Evolutionary conservation across 2,113 vertebrate species (phyloP), one percentile per base, ranked within the genome.

Genomic region (Corythaixoides concolor): DNA sequence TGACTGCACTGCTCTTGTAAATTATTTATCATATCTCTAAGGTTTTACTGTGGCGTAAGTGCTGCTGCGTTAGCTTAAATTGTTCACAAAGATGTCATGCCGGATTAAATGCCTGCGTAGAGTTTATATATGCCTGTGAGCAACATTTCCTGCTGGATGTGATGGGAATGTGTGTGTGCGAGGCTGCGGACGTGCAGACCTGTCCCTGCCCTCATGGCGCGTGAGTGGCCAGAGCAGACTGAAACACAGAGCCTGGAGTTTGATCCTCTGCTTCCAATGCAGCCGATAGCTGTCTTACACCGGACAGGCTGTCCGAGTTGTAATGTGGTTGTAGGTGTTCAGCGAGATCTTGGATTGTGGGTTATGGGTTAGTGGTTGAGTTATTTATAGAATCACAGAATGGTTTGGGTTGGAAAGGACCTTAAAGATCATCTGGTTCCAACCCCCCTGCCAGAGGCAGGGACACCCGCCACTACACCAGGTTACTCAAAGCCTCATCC

Each of bases 11-110:
- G 60, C 62, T 93, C 90, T 94, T 89, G 89, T 93, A 91, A 86
- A 96, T 97, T 95, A 95, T 96, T 93, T 94, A 62, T 97, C 83
- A 5, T 85, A 87, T 97, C 94, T 94, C 72, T 90, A 49, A 94
- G 89, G 68, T 73, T 93, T 96, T 93, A 93, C 79, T 85, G 72
- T 37, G 76, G 83, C 0, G 0, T 90, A 93, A 95, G 73, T 64
- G 85, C 94, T 88, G 96, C 79, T 91, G 67, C 43, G 64, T 93
- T 95, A 95, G 68, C 85, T 94, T 96, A 90, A 84, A 85, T 45
- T 64, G 78, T 85, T 95, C 83, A 41, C 92, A 92, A 70, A 93
- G 85, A 94, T 82, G 85, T 92, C 91, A 53, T 10, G 78, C 56
- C 1, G 37, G 87, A 93, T 97, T 89, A 93, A 92, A 73, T 72